Conservation (phyloP, 2,888 invertebrate species). For the Drosophila mulleri region DNA sequence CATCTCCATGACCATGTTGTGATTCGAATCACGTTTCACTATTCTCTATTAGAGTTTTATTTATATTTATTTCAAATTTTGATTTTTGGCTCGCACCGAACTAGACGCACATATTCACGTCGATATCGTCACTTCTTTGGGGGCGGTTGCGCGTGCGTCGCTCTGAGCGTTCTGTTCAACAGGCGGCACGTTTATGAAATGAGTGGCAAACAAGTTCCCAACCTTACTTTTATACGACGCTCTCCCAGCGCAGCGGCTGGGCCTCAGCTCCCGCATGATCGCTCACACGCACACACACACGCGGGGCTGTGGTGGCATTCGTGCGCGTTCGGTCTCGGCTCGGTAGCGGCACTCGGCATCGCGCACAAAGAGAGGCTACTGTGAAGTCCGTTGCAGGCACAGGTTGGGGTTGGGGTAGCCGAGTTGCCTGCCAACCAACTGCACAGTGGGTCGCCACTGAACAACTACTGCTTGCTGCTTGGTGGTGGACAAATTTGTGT, state of each 20-base stretch:
- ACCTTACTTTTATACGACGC: conserved; percentile 84
- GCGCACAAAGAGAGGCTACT: conserved; percentile 79
- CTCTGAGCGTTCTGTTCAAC: conserved; percentile 73
- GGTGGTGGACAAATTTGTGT: not conserved
- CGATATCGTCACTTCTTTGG: conserved; percentile 48
- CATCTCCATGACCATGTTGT: conserved; percentile 86
- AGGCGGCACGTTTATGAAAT: conserved; percentile 83
- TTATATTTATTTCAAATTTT: conserved; percentile 11
- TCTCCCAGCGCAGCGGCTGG: conserved; percentile 43
- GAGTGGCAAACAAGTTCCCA: conserved; percentile 84
- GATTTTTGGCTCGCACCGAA: conserved; percentile 18
- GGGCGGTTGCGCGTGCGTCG: conserved; percentile 60
- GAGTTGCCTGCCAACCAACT: conserved; percentile 20
- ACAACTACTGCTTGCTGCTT: not conserved
- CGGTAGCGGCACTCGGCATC: conserved; percentile 70
- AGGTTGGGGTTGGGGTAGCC: conserved; percentile 63
- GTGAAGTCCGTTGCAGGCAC: conserved; percentile 64
- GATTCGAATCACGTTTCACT: conserved; percentile 34
- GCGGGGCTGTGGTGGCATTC: conserved; percentile 47
- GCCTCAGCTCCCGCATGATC: conserved; percentile 71
- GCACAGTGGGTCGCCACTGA: conserved; percentile 53
- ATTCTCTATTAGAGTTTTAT: conserved; percentile 8
- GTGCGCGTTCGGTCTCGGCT: conserved; percentile 60
- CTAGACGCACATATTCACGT: conserved; percentile 65
- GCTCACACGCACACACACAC: conserved; percentile 33